A percentile compares a stretch with the other conserved stretches of the same genome.
phyloP scores from a whole-genome alignment of 2,888 invertebrate genomes.

The Pteria penguin region DNA sequence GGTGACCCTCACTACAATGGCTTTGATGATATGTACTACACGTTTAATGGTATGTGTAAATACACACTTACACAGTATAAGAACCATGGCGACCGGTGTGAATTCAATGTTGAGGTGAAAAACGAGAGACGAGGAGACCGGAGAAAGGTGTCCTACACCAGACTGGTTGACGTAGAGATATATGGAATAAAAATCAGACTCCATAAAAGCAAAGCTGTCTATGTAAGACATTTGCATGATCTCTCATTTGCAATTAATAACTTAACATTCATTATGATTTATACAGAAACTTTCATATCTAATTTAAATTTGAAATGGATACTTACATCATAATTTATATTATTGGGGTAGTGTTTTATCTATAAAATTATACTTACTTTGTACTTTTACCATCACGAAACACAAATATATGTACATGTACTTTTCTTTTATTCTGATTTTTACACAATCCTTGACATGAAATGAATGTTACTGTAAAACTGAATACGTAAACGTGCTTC shows the following conservation, averaged over 20 bases:
- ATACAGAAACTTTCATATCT: no score
- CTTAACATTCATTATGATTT: no score
- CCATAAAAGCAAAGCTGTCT: constrained; percentile 26
- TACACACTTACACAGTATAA: constrained; percentile 27
- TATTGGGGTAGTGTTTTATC: no score
- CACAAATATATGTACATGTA: no score
- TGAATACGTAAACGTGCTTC: not conserved
- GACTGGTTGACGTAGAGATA: constrained; percentile 29
- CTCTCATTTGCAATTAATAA: no score
- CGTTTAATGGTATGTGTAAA: constrained; percentile 39
- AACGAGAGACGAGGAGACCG: constrained; percentile 27
- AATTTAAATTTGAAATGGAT: no score
- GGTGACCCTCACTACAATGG: constrained; percentile 41
- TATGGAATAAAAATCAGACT: constrained; percentile 27
- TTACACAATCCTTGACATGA: not conserved
- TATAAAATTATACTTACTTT: no score
- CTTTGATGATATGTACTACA: constrained; percentile 31
- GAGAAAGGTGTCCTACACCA: constrained; percentile 25
- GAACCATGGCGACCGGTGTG: constrained; percentile 18
- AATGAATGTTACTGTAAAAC: not conserved
- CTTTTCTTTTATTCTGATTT: not conserved
- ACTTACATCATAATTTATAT: no score
- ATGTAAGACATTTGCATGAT: no score
- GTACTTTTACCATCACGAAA: no score
- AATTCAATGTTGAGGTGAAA: constrained; percentile 39